phyloP scores from a whole-genome alignment of 2,113 vertebrate genomes.

The Ophiodon elongatus region DNA sequence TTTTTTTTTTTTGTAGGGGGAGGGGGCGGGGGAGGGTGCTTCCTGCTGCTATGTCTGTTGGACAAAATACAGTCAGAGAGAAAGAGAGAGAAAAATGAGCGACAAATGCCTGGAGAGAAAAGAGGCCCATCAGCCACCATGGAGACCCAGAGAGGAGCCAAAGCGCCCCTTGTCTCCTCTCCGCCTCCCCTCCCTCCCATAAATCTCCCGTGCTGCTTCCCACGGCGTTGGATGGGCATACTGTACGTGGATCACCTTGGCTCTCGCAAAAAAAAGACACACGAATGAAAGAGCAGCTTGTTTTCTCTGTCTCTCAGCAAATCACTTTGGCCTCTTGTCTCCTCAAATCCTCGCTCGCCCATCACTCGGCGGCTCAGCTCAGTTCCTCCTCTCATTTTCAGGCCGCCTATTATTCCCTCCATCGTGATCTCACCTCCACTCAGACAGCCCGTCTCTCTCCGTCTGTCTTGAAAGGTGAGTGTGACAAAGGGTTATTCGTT shows the following conservation, averaged over 20 bases:
- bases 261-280: slow-evolving; percentile 2
- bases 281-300: slow-evolving; percentile 45
- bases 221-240: slow-evolving; percentile 45
- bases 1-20: no score
- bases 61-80: slow-evolving; percentile 5
- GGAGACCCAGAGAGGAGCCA: slow-evolving; percentile 73
- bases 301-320: slow-evolving; percentile 34
- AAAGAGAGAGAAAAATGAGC: slow-evolving; percentile 31
- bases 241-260: slow-evolving; percentile 44
- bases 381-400: slow-evolving; percentile 33
- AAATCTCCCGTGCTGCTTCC: slow-evolving; percentile 54
- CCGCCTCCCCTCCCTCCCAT: background rate
- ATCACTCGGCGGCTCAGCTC: slow-evolving; percentile 33
- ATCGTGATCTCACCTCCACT: slow-evolving; percentile 51
- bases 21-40: no score
- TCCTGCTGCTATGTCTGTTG: slow-evolving; percentile 22
- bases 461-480: slow-evolving; percentile 23
- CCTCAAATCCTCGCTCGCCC: slow-evolving; percentile 30
- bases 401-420: slow-evolving; percentile 37
- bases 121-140: slow-evolving; percentile 65
- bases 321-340: slow-evolving; percentile 41
- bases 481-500: background rate
- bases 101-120: slow-evolving; percentile 40
- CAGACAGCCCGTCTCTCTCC: slow-evolving; percentile 35
- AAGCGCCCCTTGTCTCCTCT: slow-evolving; percentile 47